Evolutionary conservation across 1,140 invertebrate genomes (phyloP).

Genomic region (Matsumurasca onukii): DNA sequence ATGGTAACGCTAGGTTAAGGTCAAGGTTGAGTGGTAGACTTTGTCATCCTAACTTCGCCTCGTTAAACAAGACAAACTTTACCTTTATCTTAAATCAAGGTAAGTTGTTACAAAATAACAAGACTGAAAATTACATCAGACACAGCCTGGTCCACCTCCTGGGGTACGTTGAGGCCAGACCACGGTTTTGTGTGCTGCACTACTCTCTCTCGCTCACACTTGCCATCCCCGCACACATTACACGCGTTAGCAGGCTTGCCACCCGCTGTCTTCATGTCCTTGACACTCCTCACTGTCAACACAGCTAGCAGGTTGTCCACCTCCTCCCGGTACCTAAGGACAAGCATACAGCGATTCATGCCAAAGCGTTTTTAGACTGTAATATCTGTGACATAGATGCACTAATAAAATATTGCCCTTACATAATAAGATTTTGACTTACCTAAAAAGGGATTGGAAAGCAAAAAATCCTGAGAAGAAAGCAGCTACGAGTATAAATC

Average conservation of each 20-base stretch:
- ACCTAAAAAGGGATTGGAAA: slow-evolving; percentile 38
- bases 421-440: slow-evolving; percentile 20
- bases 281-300: not conserved
- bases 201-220: slow-evolving; percentile 55
- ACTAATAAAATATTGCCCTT: slow-evolving; percentile 1
- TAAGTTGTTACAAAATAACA: too few relatives aligned
- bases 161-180: slow-evolving; percentile 61
- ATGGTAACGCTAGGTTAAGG: too few relatives aligned
- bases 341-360: not conserved
- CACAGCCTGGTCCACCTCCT: slow-evolving; percentile 64
- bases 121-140: slow-evolving; percentile 74
- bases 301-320: slow-evolving; percentile 16
- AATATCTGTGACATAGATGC: too few relatives aligned
- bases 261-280: not conserved
- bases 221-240: slow-evolving; percentile 39
- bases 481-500: slow-evolving; percentile 33
- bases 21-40: too few relatives aligned
- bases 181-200: slow-evolving; percentile 57
- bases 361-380: too few relatives aligned
- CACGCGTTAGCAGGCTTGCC: slow-evolving; percentile 18
- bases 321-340: slow-evolving; percentile 28
- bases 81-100: too few relatives aligned
- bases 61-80: too few relatives aligned
- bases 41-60: too few relatives aligned
- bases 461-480: slow-evolving; percentile 38